Evolutionary conservation across 2,888 invertebrate species (phyloP).

Genomic region (Amorpha juglandis): DNA sequence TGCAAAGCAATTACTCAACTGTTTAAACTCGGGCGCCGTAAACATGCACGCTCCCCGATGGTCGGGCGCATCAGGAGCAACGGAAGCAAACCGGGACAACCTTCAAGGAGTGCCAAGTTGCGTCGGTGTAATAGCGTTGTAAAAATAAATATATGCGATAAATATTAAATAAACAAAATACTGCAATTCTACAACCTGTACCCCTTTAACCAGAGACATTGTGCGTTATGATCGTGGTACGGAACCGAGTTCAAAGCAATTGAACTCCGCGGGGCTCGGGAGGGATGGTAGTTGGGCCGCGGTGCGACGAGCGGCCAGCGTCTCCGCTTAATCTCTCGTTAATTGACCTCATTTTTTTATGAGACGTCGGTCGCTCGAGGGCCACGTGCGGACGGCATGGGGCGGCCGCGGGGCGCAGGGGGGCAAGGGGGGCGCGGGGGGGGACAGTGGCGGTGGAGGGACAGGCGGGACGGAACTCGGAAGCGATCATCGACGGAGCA

Average conservation of each 20-base stretch:
- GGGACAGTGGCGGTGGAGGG: too few species aligned
- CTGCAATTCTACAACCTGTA: constrained; percentile 82
- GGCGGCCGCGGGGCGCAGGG: constrained; percentile 27
- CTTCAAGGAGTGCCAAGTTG: constrained; percentile 82
- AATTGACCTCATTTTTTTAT: constrained; percentile 78
- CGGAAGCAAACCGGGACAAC: constrained; percentile 86
- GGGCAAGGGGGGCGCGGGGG: constrained; percentile 26
- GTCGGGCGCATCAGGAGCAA: constrained; percentile 66
- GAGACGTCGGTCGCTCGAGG: constrained; percentile 66
- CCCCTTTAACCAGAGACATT: constrained; percentile 81
- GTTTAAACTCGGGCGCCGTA: constrained; percentile 62
- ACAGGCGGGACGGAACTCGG: constrained; percentile 33
- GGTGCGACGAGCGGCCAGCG: constrained; percentile 60
- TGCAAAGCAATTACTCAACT: constrained; percentile 72
- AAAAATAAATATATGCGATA: constrained; percentile 81
- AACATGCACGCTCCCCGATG: constrained; percentile 77
- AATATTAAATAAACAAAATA: constrained; percentile 76
- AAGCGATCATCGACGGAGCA: constrained; percentile 67
- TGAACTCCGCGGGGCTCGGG: constrained; percentile 63
- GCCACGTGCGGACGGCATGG: constrained; percentile 37
- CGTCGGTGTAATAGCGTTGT: constrained; percentile 66
- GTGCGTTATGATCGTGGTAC: constrained; percentile 73
- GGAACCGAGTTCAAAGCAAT: constrained; percentile 75
- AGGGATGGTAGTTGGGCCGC: constrained; percentile 41
- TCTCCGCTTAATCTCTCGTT: constrained; percentile 76